Conservation (phyloP, 1,140 invertebrate species). For the Drosophila yakuba region DNA sequence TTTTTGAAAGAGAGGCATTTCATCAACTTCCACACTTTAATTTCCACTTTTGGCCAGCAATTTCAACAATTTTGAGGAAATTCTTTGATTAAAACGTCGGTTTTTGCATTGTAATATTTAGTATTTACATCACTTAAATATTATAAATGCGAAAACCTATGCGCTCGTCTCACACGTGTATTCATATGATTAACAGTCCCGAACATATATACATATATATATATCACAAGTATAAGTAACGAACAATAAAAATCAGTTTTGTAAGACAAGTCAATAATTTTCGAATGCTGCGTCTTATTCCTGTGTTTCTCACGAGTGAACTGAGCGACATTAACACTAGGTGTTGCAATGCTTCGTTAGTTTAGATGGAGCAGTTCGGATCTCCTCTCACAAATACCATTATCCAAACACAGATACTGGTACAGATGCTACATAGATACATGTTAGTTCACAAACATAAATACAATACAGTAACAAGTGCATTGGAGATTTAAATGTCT, state of each 20-base stretch:
- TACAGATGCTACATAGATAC: conserved; percentile 49
- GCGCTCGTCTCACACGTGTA: background rate
- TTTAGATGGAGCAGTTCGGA: conserved; percentile 63
- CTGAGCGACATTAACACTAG: conserved; percentile 61
- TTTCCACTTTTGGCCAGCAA: background rate
- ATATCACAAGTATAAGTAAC: conserved; percentile 19
- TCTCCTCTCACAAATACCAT: conserved; percentile 42
- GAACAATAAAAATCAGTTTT: conserved; percentile 40
- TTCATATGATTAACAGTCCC: background rate
- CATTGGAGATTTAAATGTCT: conserved; percentile 38
- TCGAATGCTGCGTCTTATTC: conserved; percentile 54
- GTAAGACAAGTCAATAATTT: conserved; percentile 49
- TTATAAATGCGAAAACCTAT: background rate
- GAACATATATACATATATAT: conserved; percentile 18
- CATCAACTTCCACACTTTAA: background rate
- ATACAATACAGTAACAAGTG: conserved; percentile 46
- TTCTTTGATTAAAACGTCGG: background rate
- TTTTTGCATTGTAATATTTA: background rate
- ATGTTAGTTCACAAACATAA: conserved; percentile 9
- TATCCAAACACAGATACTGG: conserved; percentile 27
- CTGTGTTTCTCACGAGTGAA: conserved; percentile 54
- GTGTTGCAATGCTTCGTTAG: conserved; percentile 65
- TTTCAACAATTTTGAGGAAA: background rate
- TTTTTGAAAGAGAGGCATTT: background rate
- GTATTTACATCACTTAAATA: background rate